Base-by-base conservation (phyloP, 1,140 invertebrate genomes). In the Vollenhovia emeryi region DNA sequence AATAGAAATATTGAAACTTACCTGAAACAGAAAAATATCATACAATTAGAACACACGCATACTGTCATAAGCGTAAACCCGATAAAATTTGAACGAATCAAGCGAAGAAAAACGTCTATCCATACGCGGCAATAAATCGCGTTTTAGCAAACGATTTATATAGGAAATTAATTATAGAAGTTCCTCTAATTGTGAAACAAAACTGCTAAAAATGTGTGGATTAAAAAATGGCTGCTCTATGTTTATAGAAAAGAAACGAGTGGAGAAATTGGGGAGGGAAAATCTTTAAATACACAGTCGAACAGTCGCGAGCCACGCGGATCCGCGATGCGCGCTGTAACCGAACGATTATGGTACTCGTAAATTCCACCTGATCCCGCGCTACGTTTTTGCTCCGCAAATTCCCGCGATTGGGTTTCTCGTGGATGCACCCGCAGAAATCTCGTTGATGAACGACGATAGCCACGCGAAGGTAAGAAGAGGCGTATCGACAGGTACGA, bases 281-380 rank as follows among this genome's bases (percentile, higher is more conserved):
- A 27, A 3, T 0, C n/a, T 52, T 13, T 1, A 45, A 66, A 64
- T 62, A 24, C 30, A 43, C 36, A 33, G 15, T 50, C 21, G 60
- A 66, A 21, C 43, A 45, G 36, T 36, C 30, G 36, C 43, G 15
- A n/a, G 30, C 30, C 43, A 8, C 24, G 36, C 11, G 48, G 18
- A 69, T 80, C 64, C 30, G 9, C 76, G 21, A 27, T 11, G 30
- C 43, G 36, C n/a, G 40, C 30, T 68, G 64, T 79, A 69, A 80
- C 24, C 64, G 50, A 55, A 43, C 50, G 48, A 71, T 80, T 71
- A 71, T 57, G 36, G 48, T 33, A 21, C 68, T 71, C 64, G 64
- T 71, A 69, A 80, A 71, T 71, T 80, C 78, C 78, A 71, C 50
- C 50, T 80, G 64, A 80, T 80, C 33, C 50, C 50, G 64, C 48